Conservation (phyloP, 1,140 invertebrate species). For the Tetramorium parvispinum region DNA sequence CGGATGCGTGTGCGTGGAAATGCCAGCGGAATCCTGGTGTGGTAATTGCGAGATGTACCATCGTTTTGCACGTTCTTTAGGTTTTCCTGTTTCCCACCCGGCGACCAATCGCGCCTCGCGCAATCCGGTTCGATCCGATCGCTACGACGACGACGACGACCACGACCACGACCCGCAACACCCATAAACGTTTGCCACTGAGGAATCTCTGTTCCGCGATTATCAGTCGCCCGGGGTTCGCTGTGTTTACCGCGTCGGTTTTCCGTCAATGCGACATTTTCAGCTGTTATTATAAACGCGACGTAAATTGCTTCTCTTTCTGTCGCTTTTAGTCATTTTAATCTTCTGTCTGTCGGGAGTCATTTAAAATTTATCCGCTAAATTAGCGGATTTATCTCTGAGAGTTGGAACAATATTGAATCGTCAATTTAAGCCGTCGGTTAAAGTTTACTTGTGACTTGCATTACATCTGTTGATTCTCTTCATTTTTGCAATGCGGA, state of each 20-base stretch:
- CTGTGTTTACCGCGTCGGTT: neutral
- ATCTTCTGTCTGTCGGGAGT: neutral
- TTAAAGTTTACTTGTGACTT: neutral
- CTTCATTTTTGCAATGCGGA: neutral
- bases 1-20: neutral
- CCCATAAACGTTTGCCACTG: neutral
- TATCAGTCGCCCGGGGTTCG: neutral
- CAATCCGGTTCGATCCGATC: conserved; percentile 34
- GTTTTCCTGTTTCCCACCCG: conserved; percentile 18
- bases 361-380: neutral
- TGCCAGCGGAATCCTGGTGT: neutral
- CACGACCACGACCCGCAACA: neutral
- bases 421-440: neutral
- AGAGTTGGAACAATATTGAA: neutral
- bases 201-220: neutral
- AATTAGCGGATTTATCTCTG: neutral
- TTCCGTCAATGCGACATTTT: neutral
- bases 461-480: neutral
- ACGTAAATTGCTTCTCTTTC: neutral
- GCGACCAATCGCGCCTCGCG: neutral
- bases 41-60: conserved; percentile 25
- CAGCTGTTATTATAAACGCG: neutral
- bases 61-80: conserved; percentile 14
- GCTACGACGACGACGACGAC: neutral
- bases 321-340: neutral